Evolutionary conservation across 2,888 invertebrate species (phyloP), one percentile per base, ranked within the genome.

Genomic region (Ypsolopha sequella): DNA sequence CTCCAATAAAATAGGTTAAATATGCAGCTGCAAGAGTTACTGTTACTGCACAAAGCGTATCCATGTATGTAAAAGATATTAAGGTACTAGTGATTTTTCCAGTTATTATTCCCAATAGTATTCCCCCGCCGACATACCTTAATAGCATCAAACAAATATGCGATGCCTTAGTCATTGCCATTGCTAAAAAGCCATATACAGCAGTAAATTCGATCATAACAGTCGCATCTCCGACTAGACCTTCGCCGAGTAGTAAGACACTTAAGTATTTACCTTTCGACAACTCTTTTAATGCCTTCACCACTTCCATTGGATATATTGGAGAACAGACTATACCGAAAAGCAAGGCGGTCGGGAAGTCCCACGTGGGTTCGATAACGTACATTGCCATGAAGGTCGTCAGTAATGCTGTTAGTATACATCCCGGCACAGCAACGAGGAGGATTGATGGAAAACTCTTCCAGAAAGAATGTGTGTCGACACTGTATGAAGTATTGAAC

Each of bases 391-490:
- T 80, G 8, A 80, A 80, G 0, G 74, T 76, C 0, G 62, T 70
- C 56, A 80, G 73, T 0, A 76, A n/a, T 0, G 80, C 74, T 0
- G 82, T 80, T 0, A 82, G 36, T 11, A 80, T 52, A 0, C 71
- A 71, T 0, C 84, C 85, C 0, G 77, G 75, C 0, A 80, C 76
- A 0, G 74, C 76, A 0, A 84, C 80, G 0, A 84, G 47, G 0
- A 82, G 39, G 43, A 87, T 77, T 53, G 87, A 79, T 0, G 81
- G 70, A 2, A 81, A 70, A 54, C 80, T 74, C 53, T 70, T 66
- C 80, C 79, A 76, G 56, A 82, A 81, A 0, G 82, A 74, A 58
- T 86, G 85, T 0, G 76, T 69, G 54, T 85, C 85, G 0, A 80
- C 76, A 1, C 63, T 70, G 36, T 86, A 87, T 0, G 84, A 78